These are phyloP conservation scores for Brachionus plicatilis DNA, from an alignment of 1,140 invertebrate genomes.

Conservation along the genomic window DNA sequence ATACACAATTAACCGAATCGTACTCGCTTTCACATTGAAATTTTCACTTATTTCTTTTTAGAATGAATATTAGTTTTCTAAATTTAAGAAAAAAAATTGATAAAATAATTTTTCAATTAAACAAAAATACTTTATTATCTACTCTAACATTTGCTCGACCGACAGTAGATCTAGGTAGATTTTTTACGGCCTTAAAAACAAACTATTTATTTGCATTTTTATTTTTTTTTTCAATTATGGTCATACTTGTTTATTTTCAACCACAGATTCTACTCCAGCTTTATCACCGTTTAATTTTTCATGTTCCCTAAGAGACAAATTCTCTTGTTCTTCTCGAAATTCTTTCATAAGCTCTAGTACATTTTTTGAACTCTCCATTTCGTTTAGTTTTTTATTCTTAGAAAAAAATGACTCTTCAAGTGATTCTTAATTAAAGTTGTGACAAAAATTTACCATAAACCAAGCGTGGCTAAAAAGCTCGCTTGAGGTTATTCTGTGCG, in stretches of 20 bases:
- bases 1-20: background rate
- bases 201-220: background rate
- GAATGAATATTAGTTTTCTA: constrained; percentile 1
- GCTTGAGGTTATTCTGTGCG: constrained; percentile 57
- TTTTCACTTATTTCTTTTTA: background rate
- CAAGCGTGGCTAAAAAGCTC: constrained; percentile 59
- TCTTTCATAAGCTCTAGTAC: constrained; percentile 20
- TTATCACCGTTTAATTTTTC: constrained; percentile 26
- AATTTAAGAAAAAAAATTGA: background rate
- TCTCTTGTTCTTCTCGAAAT: constrained; percentile 27
- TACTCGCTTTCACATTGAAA: background rate
- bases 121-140: constrained; percentile 8
- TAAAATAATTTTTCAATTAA: background rate
- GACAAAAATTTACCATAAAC: constrained; percentile 52
- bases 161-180: background rate
- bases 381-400: constrained; percentile 36
- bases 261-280: background rate
- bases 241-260: background rate
- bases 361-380: constrained; percentile 1
- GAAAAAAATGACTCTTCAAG: background rate
- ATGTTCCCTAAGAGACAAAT: constrained; percentile 21
- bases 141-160: background rate
- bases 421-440: background rate
- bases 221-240: background rate
- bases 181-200: background rate